A percentile compares a stretch with the other conserved stretches of the same genome.
phyloP scores from a whole-genome alignment of 1,140 invertebrate genomes.

The Calephelis virginiensis region DNA sequence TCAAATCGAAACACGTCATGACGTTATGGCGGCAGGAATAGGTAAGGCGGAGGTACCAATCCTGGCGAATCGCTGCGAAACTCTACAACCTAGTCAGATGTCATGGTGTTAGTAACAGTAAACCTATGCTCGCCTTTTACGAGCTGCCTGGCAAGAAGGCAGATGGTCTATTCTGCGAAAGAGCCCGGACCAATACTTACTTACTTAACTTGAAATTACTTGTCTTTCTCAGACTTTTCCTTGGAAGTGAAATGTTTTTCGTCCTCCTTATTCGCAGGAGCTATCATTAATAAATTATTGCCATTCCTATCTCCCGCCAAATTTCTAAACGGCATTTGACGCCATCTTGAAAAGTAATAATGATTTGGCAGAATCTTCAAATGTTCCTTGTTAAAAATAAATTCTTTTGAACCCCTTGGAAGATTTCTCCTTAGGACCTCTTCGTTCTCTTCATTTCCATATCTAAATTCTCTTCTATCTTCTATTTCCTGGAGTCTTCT shows the following conservation, averaged over 20 bases:
- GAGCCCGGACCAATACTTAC: too few relatives aligned
- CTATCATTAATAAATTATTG: constrained; percentile 83
- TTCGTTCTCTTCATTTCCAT: constrained; percentile 72
- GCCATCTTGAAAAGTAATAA: constrained; percentile 60
- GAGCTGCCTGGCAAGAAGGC: too few relatives aligned
- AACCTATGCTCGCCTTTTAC: too few relatives aligned
- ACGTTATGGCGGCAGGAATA: too few relatives aligned
- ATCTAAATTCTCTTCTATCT: constrained; percentile 35
- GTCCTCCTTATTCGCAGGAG: constrained; percentile 59
- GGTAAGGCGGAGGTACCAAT: too few relatives aligned
- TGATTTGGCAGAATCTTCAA: constrained; percentile 57
- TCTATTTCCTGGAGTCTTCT: constrained; percentile 38
- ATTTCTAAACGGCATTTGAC: constrained; percentile 64
- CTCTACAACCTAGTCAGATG: too few relatives aligned
- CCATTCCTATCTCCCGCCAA: constrained; percentile 80
- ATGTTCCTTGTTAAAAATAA: constrained; percentile 60
- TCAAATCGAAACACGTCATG: too few relatives aligned
- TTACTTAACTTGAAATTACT: not conserved
- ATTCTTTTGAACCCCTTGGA: constrained; percentile 41
- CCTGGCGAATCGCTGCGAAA: too few relatives aligned
- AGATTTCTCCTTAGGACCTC: constrained; percentile 39
- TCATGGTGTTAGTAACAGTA: too few relatives aligned
- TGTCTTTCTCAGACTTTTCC: constrained; percentile 26
- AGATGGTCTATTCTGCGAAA: too few relatives aligned
- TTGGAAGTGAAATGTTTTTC: constrained; percentile 39